A percentile compares a stretch with the other conserved stretches of the same genome.
Conservation (phyloP, 1,140 invertebrate genomes). For the Melitaea cinxia region DNA sequence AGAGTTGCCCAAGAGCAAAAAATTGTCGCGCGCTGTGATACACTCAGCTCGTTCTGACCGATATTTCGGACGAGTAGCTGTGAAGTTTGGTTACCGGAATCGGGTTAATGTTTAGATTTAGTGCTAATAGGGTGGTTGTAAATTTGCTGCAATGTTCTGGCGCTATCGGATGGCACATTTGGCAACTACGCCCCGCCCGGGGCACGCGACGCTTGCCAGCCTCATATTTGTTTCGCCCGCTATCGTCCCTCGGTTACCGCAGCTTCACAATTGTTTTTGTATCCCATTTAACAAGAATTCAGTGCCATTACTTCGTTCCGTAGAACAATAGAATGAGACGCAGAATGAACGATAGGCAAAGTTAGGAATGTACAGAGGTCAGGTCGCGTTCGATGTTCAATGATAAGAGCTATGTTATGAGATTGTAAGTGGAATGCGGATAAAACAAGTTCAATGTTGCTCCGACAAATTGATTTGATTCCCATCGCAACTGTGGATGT, state of each 20-base stretch:
- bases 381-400: constrained; percentile 5
- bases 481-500: constrained; percentile 55
- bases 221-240: constrained; percentile 36
- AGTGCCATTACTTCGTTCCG: constrained; percentile 14
- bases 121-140: constrained; percentile 80
- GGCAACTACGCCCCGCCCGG: no score
- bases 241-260: constrained; percentile 48
- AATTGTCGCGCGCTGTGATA: constrained; percentile 17
- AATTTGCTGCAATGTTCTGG: constrained; percentile 75
- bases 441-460: constrained; percentile 59
- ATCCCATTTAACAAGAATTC: constrained; percentile 18
- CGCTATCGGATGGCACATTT: constrained; percentile 79
- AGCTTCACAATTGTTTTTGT: constrained; percentile 56
- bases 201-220: constrained; percentile 68
- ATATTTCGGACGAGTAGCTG: constrained; percentile 64
- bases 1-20: constrained; percentile 15
- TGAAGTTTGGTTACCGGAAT: constrained; percentile 76
- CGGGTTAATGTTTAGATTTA: constrained; percentile 81
- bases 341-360: neutral
- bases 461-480: constrained; percentile 72
- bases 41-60: constrained; percentile 46
- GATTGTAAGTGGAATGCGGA: constrained; percentile 49
- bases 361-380: constrained; percentile 3
- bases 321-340: constrained; percentile 1
- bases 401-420: constrained; percentile 41